Evolutionary conservation across 1,140 invertebrate species (phyloP).

Genomic region (Parapsyche elsis): DNA sequence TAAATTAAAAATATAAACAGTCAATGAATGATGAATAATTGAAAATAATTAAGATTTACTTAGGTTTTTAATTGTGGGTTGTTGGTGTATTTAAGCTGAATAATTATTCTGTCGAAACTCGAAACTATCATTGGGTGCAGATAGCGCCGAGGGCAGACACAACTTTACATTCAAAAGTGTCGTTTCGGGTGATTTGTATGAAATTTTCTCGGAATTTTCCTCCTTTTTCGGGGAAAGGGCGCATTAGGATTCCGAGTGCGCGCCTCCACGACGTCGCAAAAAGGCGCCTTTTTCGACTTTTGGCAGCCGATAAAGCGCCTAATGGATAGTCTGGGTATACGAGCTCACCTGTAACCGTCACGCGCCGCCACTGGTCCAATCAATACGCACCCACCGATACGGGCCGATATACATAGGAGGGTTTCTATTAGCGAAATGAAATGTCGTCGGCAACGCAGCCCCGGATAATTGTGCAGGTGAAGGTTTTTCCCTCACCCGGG

Average conservation of each 20-base stretch:
- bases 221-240: too few species aligned
- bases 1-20: too few species aligned
- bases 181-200: too few species aligned
- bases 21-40: too few species aligned
- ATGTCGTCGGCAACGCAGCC: conserved; percentile 1
- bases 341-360: neutral
- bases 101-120: too few species aligned
- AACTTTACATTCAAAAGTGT: too few species aligned
- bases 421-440: conserved; percentile 40
- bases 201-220: too few species aligned
- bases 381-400: neutral
- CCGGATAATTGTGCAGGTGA: conserved; percentile 13
- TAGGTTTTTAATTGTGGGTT: too few species aligned
- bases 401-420: neutral
- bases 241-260: neutral
- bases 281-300: conserved; percentile 3
- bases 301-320: neutral
- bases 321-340: neutral
- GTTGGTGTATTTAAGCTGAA: too few species aligned
- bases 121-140: too few species aligned
- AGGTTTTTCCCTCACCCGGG: neutral
- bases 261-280: neutral
- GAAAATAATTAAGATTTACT: too few species aligned
- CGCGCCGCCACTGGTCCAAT: neutral
- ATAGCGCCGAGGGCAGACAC: too few species aligned